phyloP scores from a whole-genome alignment of 2,888 invertebrate species.

The Xestia xanthographa region DNA sequence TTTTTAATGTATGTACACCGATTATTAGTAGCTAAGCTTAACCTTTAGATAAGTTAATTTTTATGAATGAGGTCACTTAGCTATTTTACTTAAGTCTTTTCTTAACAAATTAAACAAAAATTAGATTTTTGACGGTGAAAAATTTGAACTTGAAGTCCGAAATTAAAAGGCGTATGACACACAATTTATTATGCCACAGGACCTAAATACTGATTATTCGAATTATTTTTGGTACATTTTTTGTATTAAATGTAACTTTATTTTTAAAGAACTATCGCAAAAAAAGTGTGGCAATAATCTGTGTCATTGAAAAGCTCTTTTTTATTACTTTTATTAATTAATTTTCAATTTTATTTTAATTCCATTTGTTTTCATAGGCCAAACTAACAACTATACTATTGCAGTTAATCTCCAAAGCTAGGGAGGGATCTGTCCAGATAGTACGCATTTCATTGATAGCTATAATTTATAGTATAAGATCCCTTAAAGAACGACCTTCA shows the following conservation, averaged over 20 bases:
- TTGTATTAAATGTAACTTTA: not conserved
- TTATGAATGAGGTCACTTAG: not conserved
- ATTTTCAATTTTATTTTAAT: too few relatives aligned
- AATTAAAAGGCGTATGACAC: constrained; percentile 24
- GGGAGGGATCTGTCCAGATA: not conserved
- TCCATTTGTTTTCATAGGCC: too few relatives aligned
- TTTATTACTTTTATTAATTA: not conserved
- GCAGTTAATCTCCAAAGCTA: not conserved
- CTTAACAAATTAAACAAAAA: not conserved
- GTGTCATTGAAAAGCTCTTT: not conserved
- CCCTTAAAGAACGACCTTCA: too few relatives aligned
- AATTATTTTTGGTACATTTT: not conserved
- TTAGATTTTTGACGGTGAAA: constrained; percentile 3
- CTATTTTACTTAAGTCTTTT: not conserved
- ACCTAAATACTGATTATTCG: not conserved
- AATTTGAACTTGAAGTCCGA: not conserved
- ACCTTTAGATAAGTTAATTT: not conserved
- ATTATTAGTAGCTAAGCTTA: too few relatives aligned
- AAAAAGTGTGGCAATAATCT: not conserved
- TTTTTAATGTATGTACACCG: too few relatives aligned
- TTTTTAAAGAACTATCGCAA: not conserved
- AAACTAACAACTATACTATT: not conserved
- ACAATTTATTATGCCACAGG: not conserved
- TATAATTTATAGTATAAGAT: not conserved
- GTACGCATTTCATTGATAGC: not conserved